Percentiles rank a stretch among this genome's conserved stretches.
Evolutionary conservation across 2,888 invertebrate species (phyloP).

Genomic region (Junonia oenone): DNA sequence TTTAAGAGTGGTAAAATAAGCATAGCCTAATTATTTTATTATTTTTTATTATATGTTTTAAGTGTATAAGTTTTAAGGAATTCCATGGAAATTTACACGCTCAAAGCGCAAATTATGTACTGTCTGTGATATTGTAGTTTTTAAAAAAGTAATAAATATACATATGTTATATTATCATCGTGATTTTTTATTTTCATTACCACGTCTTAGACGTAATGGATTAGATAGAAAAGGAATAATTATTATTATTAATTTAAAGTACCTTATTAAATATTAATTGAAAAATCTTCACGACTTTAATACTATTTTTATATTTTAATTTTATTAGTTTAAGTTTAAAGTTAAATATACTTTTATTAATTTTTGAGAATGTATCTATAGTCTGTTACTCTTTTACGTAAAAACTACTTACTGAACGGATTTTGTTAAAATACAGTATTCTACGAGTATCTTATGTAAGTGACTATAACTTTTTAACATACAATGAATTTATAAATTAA

Average conservation of each 20-base stretch:
- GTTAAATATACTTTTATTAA: no score
- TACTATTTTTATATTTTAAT: background rate
- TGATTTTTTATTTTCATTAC: constrained; percentile 28
- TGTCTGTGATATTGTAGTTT: constrained; percentile 67
- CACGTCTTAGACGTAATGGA: no score
- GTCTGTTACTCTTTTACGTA: no score
- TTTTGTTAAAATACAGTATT: no score
- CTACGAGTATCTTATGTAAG: no score
- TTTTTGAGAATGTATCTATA: no score
- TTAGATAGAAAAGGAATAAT: no score
- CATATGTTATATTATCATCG: constrained; percentile 31
- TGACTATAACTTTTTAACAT: no score
- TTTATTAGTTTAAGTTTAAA: no score
- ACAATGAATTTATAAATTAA: no score
- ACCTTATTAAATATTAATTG: background rate
- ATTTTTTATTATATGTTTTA: constrained; percentile 19
- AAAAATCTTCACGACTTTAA: background rate
- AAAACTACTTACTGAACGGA: no score
- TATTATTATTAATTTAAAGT: background rate
- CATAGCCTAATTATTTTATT: constrained; percentile 41
- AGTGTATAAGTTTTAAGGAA: constrained; percentile 15
- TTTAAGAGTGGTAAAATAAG: constrained; percentile 58
- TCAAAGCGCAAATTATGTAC: constrained; percentile 45
- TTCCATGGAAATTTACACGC: constrained; percentile 34
- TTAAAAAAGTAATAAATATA: constrained; percentile 40